Conservation (phyloP, 1,140 invertebrate species). For the Drosophila gunungcola region DNA sequence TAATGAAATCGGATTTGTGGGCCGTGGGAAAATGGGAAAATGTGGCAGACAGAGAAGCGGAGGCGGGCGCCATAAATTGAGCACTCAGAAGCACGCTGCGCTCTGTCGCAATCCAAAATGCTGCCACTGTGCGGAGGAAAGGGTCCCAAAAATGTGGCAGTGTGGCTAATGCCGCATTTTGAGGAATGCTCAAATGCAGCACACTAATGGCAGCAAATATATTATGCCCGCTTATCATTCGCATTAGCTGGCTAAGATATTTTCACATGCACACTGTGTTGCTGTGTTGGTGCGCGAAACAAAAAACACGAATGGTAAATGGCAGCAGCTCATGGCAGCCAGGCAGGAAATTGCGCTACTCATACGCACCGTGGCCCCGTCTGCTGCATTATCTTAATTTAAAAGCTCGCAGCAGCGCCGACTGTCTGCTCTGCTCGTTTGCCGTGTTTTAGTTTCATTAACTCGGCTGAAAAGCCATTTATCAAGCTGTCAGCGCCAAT, state of each 20-base stretch:
- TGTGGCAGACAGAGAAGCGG: neutral
- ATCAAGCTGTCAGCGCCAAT: slow-evolving; percentile 78
- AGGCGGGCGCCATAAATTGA: slow-evolving; percentile 42
- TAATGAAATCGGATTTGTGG: slow-evolving; percentile 79
- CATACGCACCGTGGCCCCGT: slow-evolving; percentile 68
- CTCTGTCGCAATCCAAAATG: slow-evolving; percentile 49
- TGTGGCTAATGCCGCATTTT: slow-evolving; percentile 27
- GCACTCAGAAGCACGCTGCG: slow-evolving; percentile 53
- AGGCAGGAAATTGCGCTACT: slow-evolving; percentile 72
- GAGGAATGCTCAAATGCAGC: slow-evolving; percentile 68
- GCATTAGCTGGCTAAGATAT: slow-evolving; percentile 76
- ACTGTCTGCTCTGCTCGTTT: slow-evolving; percentile 42
- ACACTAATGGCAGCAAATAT: slow-evolving; percentile 74
- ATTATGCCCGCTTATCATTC: slow-evolving; percentile 77
- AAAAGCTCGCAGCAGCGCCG: slow-evolving; percentile 51
- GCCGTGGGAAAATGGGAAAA: slow-evolving; percentile 30
- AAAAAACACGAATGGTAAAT: slow-evolving; percentile 31
- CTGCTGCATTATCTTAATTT: slow-evolving; percentile 76
- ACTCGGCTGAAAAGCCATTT: slow-evolving; percentile 74
- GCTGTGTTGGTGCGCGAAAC: neutral
- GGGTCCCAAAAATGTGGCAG: slow-evolving; percentile 15
- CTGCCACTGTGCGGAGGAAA: slow-evolving; percentile 9
- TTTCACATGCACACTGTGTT: slow-evolving; percentile 24
- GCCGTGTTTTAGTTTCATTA: slow-evolving; percentile 79
- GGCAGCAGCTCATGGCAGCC: slow-evolving; percentile 39